Conservation (phyloP, 2,888 invertebrate species). For the Eupithecia abbreviata region DNA sequence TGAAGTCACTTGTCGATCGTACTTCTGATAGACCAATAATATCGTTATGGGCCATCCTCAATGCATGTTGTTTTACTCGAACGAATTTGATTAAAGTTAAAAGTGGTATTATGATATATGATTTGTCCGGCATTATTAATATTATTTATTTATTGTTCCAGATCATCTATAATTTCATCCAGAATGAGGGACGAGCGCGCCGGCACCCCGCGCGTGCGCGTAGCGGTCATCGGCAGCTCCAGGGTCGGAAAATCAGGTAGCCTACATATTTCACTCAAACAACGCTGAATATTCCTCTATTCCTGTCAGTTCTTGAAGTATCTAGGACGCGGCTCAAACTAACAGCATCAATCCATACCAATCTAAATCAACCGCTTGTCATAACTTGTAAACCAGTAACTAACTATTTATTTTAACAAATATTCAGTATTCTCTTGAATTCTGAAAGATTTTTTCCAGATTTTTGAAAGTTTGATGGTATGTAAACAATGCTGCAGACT, state of each 20-base stretch:
- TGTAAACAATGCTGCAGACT: slow-evolving; percentile 46
- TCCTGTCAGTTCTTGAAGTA: slow-evolving; percentile 5
- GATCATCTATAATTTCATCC: slow-evolving; percentile 51
- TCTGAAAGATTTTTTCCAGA: slow-evolving; percentile 34
- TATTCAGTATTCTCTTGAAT: slow-evolving; percentile 29
- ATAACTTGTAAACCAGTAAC: slow-evolving; percentile 4
- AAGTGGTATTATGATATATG: background rate
- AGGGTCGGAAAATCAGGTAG: slow-evolving; percentile 92
- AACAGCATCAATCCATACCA: slow-evolving; percentile 19
- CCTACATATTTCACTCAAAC: slow-evolving; percentile 40
- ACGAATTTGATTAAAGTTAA: background rate
- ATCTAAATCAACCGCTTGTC: slow-evolving; percentile 21
- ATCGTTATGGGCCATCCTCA: background rate
- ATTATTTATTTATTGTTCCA: slow-evolving; percentile 60
- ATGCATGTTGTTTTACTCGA: background rate
- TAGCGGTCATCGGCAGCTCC: slow-evolving; percentile 90
- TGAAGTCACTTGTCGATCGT: background rate
- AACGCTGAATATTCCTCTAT: slow-evolving; percentile 3
- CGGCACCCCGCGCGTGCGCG: slow-evolving; percentile 86
- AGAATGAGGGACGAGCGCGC: slow-evolving; percentile 85
- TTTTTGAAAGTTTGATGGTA: slow-evolving; percentile 41
- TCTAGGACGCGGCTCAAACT: slow-evolving; percentile 14
- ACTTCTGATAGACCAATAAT: background rate
- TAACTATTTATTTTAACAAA: slow-evolving; percentile 22
- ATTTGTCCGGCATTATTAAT: too few species aligned